A percentile compares a stretch with the other conserved stretches of the same genome.
Conservation (phyloP, 2,888 invertebrate species). For the Pinctada fucata region DNA sequence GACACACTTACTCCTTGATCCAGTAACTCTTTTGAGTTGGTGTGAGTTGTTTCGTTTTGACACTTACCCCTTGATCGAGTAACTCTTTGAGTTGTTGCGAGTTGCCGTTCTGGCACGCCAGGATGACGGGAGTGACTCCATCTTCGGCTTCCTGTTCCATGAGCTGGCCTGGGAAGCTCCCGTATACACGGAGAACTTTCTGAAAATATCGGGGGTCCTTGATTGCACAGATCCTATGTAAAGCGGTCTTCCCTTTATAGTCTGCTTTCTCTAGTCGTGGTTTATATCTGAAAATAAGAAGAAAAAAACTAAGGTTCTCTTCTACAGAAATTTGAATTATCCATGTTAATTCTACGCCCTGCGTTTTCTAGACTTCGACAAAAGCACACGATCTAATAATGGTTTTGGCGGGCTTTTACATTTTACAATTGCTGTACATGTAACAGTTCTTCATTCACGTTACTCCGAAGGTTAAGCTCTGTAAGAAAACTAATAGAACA, state of each 20-base stretch:
- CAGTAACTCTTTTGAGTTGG: too few species aligned
- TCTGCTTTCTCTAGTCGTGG: slow-evolving; percentile 62
- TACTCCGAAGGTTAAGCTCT: too few species aligned
- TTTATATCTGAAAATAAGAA: slow-evolving; percentile 54
- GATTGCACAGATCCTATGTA: slow-evolving; percentile 64
- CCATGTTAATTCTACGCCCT: too few species aligned
- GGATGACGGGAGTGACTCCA: slow-evolving; percentile 67
- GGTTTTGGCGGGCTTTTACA: too few species aligned
- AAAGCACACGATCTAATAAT: too few species aligned
- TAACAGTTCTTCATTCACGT: too few species aligned
- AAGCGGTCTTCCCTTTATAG: slow-evolving; percentile 61
- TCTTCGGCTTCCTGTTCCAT: slow-evolving; percentile 60
- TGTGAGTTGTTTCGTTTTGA: too few species aligned
- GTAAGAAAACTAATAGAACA: too few species aligned
- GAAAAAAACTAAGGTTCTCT: too few species aligned
- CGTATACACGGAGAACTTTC: slow-evolving; percentile 48
- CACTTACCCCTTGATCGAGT: slow-evolving; percentile 62
- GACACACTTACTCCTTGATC: slow-evolving; percentile 50
- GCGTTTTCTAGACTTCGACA: too few species aligned
- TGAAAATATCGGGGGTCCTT: slow-evolving; percentile 60
- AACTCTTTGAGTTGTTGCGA: slow-evolving; percentile 63
- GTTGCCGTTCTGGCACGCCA: slow-evolving; percentile 70
- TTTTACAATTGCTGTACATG: too few species aligned
- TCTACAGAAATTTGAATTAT: too few species aligned
- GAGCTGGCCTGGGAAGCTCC: slow-evolving; percentile 50